Base-by-base conservation (phyloP, 2,888 invertebrate genomes). In the Acheta domesticus region DNA sequence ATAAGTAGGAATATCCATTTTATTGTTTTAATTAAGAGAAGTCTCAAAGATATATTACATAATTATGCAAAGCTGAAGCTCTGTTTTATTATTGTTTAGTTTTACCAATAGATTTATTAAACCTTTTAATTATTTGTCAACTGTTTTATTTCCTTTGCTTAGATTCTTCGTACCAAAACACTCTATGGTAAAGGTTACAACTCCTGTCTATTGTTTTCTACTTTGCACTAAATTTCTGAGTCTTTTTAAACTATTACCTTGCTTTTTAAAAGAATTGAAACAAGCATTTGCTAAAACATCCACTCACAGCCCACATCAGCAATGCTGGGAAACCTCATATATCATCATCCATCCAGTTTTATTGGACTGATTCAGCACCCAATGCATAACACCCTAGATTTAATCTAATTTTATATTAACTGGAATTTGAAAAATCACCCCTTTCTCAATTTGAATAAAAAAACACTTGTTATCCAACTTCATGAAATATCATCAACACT, bases 1-100 rank as follows among this genome's bases (percentile, higher is more conserved):
- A n/a, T 62, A 62, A 62, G 62, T 62, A 62, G 62, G 62, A 19
- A 62, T 62, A 62, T n/a, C 62, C 62, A 62, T 62, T 62, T 62
- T 62, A 62, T 62, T 62, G 62, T 62, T 62, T 62, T 62, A 62
- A 62, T 62, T 62, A 62, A 62, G 62, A 62, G 62, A 62, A 62
- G 62, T 62, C 62, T 62, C n/a, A 14, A 62, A 62, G 62, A 62
- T 62, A 62, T 62, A 62, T 62, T 62, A 62, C 62, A 62, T 62
- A 62, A 62, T 62, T 62, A 62, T 62, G 62, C 62, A 62, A 62
- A 62, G 62, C 62, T 19, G 62, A 62, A 62, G 62, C 62, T 62
- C 62, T 62, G 62, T 62, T 62, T 62, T 62, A 62, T 62, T 62
- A 62, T 62, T 62, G 16, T 62, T 62, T 62, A 62, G 14, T 62